A percentile compares a stretch with the other conserved stretches of the same genome.
Conservation (phyloP, 53 echinoderm and acorn worm genomes). For the Luidia sarsii region DNA sequence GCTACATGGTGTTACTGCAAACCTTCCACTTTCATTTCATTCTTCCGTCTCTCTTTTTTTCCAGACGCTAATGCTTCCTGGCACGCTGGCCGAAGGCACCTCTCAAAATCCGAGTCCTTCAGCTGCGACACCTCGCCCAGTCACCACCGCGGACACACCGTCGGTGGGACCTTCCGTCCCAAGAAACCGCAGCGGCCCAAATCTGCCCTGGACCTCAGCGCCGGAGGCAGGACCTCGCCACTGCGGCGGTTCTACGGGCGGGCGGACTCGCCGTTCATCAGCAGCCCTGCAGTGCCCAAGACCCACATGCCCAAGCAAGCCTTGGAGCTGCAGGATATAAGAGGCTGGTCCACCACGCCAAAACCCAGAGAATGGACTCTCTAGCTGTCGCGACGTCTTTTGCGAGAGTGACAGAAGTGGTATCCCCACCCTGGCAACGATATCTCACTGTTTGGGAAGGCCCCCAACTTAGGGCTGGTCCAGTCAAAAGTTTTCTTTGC, state of each 20-base stretch:
- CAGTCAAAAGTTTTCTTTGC: too few relatives aligned
- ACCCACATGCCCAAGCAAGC: conserved; percentile 72
- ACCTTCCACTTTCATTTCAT: too few relatives aligned
- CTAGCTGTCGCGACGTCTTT: conserved; percentile 26
- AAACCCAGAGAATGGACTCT: conserved; percentile 82
- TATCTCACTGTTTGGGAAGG: too few relatives aligned
- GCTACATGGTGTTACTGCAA: too few relatives aligned
- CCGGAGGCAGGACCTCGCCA: conserved; percentile 58
- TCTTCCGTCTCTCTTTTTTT: too few relatives aligned
- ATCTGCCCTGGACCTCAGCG: conserved; percentile 32
- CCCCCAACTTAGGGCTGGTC: too few relatives aligned
- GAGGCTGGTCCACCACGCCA: conserved; percentile 70
- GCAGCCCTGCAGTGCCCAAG: conserved; percentile 82
- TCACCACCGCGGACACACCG: conserved; percentile 70
- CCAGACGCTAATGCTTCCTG: conserved; percentile 67
- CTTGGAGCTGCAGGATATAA: conserved; percentile 61
- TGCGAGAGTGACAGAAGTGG: too few relatives aligned
- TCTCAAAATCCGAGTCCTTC: conserved; percentile 26
- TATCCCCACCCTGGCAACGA: too few relatives aligned
- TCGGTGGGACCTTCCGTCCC: conserved; percentile 56
- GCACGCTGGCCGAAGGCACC: conserved; percentile 64
- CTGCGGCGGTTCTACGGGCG: conserved; percentile 54
- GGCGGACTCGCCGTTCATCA: conserved; percentile 73
- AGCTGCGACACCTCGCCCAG: conserved; percentile 28
- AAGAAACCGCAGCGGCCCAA: conserved; percentile 54